Evolutionary conservation across 2,113 vertebrate genomes (phyloP).

Genomic region (Dendrocopos noguchii): DNA sequence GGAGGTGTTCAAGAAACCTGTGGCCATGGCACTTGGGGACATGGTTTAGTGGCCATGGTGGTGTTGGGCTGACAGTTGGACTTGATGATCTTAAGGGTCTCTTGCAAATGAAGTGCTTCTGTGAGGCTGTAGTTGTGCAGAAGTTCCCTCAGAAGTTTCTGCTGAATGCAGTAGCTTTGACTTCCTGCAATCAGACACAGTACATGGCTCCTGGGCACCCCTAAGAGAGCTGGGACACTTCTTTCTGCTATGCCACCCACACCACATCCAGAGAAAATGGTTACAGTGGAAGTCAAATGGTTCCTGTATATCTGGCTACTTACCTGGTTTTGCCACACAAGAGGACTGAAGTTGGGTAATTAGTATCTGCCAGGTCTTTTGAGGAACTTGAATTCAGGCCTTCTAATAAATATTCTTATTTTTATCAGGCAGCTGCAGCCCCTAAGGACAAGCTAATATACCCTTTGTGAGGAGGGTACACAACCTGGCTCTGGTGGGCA

Average conservation of each 20-base stretch:
- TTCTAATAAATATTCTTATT: not conserved
- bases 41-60: too few species aligned
- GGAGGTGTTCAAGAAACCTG: too few species aligned
- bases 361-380: not conserved
- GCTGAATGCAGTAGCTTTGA: not conserved
- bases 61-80: too few species aligned
- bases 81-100: too few species aligned
- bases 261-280: not conserved
- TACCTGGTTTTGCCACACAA: not conserved
- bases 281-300: not conserved
- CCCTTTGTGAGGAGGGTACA: not conserved
- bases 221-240: not conserved
- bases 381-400: not conserved
- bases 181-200: not conserved
- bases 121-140: not conserved
- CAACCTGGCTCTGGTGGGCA: not conserved
- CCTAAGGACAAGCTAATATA: not conserved
- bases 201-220: not conserved
- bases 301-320: not conserved
- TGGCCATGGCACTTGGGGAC: too few species aligned
- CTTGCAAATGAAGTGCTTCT: too few species aligned
- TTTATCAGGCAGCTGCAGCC: not conserved
- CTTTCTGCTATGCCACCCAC: not conserved
- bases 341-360: not conserved
- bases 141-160: not conserved